phyloP scores from a whole-genome alignment of 1,140 invertebrate species.

The Bombus waltoni region DNA sequence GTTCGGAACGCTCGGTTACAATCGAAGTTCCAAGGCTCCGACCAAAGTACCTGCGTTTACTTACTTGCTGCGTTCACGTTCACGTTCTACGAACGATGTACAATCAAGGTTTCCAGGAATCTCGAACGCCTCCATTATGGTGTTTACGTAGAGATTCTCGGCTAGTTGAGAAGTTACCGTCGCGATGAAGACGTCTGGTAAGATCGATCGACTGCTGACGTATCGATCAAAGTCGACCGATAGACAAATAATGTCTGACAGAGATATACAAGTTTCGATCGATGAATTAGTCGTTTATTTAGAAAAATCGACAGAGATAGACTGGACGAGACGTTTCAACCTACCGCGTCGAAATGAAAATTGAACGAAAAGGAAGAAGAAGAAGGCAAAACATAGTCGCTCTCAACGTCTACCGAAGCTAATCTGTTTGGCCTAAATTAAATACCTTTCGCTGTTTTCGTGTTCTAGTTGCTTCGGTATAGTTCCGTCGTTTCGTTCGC shows the following conservation, averaged over 20 bases:
- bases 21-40: conserved; percentile 14
- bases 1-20: too few species aligned
- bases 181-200: neutral
- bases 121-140: neutral
- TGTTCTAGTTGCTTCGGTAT: neutral
- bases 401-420: too few species aligned
- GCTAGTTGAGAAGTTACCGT: neutral
- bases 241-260: neutral
- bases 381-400: too few species aligned
- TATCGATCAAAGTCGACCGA: neutral
- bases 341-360: too few species aligned
- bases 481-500: neutral
- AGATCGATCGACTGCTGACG: neutral
- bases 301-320: neutral
- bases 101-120: conserved; percentile 15
- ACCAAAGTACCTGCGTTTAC: neutral
- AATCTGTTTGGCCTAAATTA: too few species aligned
- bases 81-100: conserved; percentile 7
- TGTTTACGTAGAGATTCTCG: neutral
- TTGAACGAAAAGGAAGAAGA: too few species aligned
- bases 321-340: too few species aligned
- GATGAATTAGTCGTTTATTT: neutral
- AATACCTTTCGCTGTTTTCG: neutral
- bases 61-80: neutral
- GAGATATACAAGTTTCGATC: too few species aligned